Evolutionary conservation across 1,140 invertebrate genomes (phyloP).

Genomic region (Ctenoplectra terminalis): DNA sequence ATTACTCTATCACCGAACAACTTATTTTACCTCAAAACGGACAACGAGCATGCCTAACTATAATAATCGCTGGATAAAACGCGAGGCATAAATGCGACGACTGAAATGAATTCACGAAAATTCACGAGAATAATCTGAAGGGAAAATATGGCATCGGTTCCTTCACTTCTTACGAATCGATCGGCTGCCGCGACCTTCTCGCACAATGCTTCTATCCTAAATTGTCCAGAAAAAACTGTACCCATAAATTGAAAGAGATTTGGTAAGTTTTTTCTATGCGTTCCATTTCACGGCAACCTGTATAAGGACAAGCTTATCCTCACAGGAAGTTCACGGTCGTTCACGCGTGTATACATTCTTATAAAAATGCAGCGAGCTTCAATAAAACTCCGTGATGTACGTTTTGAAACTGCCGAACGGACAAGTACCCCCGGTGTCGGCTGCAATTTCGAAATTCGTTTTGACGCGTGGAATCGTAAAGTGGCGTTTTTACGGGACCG

Average conservation of each 20-base stretch:
- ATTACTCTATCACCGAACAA: background rate
- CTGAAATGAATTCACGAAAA: background rate
- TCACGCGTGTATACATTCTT: slow-evolving; percentile 62
- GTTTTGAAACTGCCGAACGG: slow-evolving; percentile 24
- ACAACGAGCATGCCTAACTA: background rate
- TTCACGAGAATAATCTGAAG: background rate
- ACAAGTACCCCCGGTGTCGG: slow-evolving; percentile 17
- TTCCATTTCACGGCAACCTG: background rate
- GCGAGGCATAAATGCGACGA: background rate
- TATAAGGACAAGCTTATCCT: slow-evolving; percentile 5
- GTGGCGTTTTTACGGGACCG: slow-evolving; percentile 60
- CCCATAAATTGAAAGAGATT: background rate
- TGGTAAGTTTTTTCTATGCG: background rate
- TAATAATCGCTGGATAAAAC: background rate
- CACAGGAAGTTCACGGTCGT: slow-evolving; percentile 58
- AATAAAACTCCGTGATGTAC: slow-evolving; percentile 25
- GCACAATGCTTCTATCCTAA: background rate
- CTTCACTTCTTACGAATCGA: background rate
- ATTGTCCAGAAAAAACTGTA: background rate
- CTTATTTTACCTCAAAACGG: background rate
- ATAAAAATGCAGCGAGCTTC: slow-evolving; percentile 63
- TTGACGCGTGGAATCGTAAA: slow-evolving; percentile 68
- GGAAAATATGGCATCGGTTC: background rate
- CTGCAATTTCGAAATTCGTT: slow-evolving; percentile 62
- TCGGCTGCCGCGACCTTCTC: background rate